Conservation (phyloP, 2,888 invertebrate genomes). For the Nycteola revayana region DNA sequence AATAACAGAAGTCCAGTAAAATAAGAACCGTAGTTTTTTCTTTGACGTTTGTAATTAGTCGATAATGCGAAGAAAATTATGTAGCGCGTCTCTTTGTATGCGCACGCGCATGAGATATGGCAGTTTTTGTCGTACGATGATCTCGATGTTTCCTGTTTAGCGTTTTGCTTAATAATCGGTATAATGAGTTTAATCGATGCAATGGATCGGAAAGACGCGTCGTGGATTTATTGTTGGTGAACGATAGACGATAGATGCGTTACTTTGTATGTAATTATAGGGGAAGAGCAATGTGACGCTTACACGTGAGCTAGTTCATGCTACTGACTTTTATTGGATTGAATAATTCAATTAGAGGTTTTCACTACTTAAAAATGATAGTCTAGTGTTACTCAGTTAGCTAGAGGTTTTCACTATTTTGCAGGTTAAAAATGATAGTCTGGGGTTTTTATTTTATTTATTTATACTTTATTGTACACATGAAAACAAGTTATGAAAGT, state of each 20-base stretch:
- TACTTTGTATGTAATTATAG: too few relatives aligned
- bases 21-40: constrained; percentile 19
- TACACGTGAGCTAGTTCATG: too few relatives aligned
- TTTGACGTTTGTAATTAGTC: constrained; percentile 53
- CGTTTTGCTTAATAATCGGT: constrained; percentile 63
- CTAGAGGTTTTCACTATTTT: too few relatives aligned
- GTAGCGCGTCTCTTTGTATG: constrained; percentile 41
- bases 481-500: too few relatives aligned
- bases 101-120: constrained; percentile 48
- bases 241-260: constrained; percentile 6
- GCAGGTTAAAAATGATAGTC: too few relatives aligned
- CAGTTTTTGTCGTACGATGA: constrained; percentile 48
- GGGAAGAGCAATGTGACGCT: too few relatives aligned
- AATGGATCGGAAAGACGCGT: constrained; percentile 45
- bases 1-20: constrained; percentile 4
- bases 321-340: too few relatives aligned
- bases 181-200: constrained; percentile 63
- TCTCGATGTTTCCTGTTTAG: constrained; percentile 60
- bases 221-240: constrained; percentile 43
- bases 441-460: too few relatives aligned
- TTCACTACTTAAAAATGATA: too few relatives aligned
- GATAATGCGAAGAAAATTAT: constrained; percentile 60
- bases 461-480: too few relatives aligned
- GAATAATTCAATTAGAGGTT: too few relatives aligned
- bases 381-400: too few relatives aligned